phyloP scores from a whole-genome alignment of 2,888 invertebrate genomes.

The Dermolepida albohirtum region DNA sequence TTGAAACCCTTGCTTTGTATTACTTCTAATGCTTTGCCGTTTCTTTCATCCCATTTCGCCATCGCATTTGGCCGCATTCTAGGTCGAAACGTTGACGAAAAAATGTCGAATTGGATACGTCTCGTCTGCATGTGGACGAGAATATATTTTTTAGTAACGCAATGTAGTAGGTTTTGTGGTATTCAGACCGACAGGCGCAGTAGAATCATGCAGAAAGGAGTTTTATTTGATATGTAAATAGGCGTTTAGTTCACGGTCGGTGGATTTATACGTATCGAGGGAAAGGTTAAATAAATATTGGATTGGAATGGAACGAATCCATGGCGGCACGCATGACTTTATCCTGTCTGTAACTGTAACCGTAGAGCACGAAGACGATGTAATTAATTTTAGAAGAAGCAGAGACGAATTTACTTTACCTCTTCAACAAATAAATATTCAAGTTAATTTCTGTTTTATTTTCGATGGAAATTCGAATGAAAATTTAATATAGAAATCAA shows the following conservation, averaged over 20 bases:
- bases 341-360: slow-evolving; percentile 18
- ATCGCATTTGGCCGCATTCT: background rate
- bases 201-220: slow-evolving; percentile 33
- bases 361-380: slow-evolving; percentile 24
- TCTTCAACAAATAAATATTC: too few relatives aligned
- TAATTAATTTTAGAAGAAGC: slow-evolving; percentile 31
- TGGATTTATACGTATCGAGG: slow-evolving; percentile 41
- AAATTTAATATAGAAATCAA: too few relatives aligned
- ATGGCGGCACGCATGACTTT: slow-evolving; percentile 14
- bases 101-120: too few relatives aligned
- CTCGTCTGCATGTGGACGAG: too few relatives aligned
- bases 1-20: slow-evolving; percentile 9
- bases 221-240: slow-evolving; percentile 44
- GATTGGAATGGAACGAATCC: slow-evolving; percentile 26
- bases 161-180: slow-evolving; percentile 19
- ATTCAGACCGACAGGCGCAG: slow-evolving; percentile 20
- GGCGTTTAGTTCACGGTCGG: slow-evolving; percentile 40
- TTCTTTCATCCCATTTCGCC: background rate
- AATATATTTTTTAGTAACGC: background rate
- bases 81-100: slow-evolving; percentile 12
- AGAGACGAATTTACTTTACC: too few relatives aligned
- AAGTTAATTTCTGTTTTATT: too few relatives aligned
- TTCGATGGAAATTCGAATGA: too few relatives aligned
- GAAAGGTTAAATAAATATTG: slow-evolving; percentile 44
- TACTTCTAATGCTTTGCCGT: slow-evolving; percentile 9